Base-by-base conservation (phyloP, 2,797 vertebrate genomes). In the Ptychadena robeensis region DNA sequence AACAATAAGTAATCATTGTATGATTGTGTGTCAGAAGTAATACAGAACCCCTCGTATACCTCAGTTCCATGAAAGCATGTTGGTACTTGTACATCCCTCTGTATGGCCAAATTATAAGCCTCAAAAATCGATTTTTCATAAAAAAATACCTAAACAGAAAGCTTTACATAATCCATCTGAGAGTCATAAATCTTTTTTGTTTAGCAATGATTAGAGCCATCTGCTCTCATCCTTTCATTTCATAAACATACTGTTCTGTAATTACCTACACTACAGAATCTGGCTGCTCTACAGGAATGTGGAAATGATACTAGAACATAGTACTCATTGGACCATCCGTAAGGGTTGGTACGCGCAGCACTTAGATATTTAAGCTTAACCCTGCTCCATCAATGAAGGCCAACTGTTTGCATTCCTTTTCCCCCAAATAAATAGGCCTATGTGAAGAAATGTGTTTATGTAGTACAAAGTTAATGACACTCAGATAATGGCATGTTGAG, bases 111-210 rank as follows among this genome's bases (percentile, higher is more conserved):
- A n/a, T 59, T 8, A 8, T 10, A 53, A 61, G 25, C n/a, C 57
- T 27, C 57, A n/a, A 61, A 59, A 61, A 9, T 0, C 0, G 1
- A 48, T 48, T 18, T 61, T n/a, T 61, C 9, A 61, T 27, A 22
- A 18, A 2, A 28, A n/a, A n/a, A 64, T 75, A 22, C 31, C 35
- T 27, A 76, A 65, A 44, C 61, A 65, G 31, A 73, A n/a, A 7
- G 28, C 27, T 40, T 63, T 40, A n/a, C 27, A 40, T 64, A 76
- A 76, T 31, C 37, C 73, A 25, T 30, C 9, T 15, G 30, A 34
- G 25, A 9, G n/a, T 18, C 59, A 73, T 73, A 25, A 12, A 61
- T 73, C 72, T 61, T 61, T 27, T 73, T 30, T 61, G 53, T 61
- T 61, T 61, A 10, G 18, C 0, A 15, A 3, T 59, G 9, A n/a